phyloP scores from a whole-genome alignment of 2,797 vertebrate species.

The Orestias chungarensis region DNA sequence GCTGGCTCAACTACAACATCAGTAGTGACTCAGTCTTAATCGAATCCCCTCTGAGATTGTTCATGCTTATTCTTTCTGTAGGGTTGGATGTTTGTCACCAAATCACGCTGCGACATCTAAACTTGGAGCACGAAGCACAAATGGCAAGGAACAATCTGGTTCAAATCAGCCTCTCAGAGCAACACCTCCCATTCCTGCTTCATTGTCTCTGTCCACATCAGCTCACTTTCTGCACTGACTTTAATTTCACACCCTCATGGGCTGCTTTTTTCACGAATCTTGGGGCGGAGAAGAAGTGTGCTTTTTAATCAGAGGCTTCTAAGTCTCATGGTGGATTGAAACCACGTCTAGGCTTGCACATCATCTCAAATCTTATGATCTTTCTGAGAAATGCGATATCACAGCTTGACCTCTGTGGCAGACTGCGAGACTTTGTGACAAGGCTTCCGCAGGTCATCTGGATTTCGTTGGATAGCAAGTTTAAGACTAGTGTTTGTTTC shows the following conservation, averaged over 20 bases:
- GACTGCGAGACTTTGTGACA: constrained; percentile 27
- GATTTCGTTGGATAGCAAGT: constrained; percentile 19
- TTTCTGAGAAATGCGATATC: constrained; percentile 45
- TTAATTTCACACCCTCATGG: constrained; percentile 65
- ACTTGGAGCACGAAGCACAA: constrained; percentile 12
- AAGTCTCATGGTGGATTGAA: constrained; percentile 31
- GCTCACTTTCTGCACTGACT: constrained; percentile 62
- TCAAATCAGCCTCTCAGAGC: constrained; percentile 1
- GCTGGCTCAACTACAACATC: not conserved
- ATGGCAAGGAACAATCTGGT: not conserved
- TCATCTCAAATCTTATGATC: constrained; percentile 35
- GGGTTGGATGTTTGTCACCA: constrained; percentile 21
- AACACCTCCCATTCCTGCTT: constrained; percentile 1
- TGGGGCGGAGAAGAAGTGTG: constrained; percentile 44
- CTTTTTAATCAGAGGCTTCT: constrained; percentile 60
- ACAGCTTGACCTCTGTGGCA: constrained; percentile 37
- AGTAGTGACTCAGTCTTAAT: not conserved
- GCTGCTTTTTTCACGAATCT: constrained; percentile 30
- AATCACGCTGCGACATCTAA: constrained; percentile 33
- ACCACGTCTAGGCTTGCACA: constrained; percentile 29
- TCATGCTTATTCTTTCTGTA: constrained; percentile 12
- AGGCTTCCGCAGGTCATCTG: constrained; percentile 21
- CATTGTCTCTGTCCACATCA: constrained; percentile 45
- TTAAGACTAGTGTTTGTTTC: not conserved
- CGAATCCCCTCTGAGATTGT: not conserved